Base-by-base conservation (phyloP, 2,888 invertebrate genomes). In the Papilio gigon region DNA sequence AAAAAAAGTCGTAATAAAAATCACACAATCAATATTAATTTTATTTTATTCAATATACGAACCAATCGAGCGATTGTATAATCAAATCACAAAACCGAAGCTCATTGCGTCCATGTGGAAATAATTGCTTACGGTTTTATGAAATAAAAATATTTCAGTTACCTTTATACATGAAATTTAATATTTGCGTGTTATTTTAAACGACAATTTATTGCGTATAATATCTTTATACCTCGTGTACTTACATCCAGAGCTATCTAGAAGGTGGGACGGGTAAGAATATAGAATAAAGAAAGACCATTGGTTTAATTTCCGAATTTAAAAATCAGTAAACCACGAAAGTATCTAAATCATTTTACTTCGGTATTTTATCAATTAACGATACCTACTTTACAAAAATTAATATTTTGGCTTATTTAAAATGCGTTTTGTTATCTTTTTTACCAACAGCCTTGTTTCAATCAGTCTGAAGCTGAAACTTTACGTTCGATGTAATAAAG, bases 401-500 rank as follows among this genome's bases (percentile, higher is more conserved):
- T n/a, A n/a, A n/a, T n/a, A n/a, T n/a, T n/a, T n/a, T n/a, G n/a
- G n/a, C n/a, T n/a, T n/a, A n/a, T n/a, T n/a, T n/a, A n/a, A n/a
- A n/a, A n/a, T n/a, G n/a, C n/a, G 8, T 35, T 35, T 11, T 11
- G 2, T 6, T 35, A 35, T 11, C 33, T 35, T 11, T 35, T 2
- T 2, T n/a, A n/a, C n/a, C n/a, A 53, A 53, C 9, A 8, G 11
- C n/a, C 17, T 8, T 11, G 40, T 30, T 40, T 37, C 59, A 37
- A 56, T 56, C 22, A 58, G 11, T 44, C 5, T 8, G 22, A 47
- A 66, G 33, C 0, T 33, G n/a, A 59, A 56, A 40, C 37, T 67
- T 67, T 50, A 14, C 50, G 20, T 20, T 56, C 40, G 9, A 40
- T 47, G 61, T 67, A 56, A 62, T 14, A 53, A 53, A 67, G 61